Base-by-base conservation (phyloP, 2,797 vertebrate species). In the Gymnothorax reevesii region DNA sequence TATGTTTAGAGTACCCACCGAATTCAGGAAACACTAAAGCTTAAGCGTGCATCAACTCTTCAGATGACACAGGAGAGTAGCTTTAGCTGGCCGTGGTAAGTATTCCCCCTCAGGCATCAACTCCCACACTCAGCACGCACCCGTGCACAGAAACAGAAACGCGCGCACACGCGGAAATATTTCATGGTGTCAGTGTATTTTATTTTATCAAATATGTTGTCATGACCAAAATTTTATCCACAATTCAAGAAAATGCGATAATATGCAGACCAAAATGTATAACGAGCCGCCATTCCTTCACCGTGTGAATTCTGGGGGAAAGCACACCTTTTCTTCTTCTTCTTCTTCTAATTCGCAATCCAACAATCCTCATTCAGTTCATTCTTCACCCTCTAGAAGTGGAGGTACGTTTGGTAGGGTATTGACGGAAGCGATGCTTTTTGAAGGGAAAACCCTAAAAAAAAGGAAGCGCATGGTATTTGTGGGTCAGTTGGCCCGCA, bases 61-160 rank as follows among this genome's bases (percentile, higher is more conserved):
- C 55, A 80, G 55, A 52, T 79, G 49, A 79, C 75, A 79, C 75
- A 8, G 42, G 49, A 54, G 75, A 79, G 52, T 15, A 79, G 75
- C 75, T 79, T 79, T 52, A 79, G 75, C 33, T 79, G 42, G 75
- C 75, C n/a, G 49, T 79, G 75, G 42, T 79, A 15, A 79, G 8
- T 49, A 79, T 79, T 79, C 22, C 42, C 75, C 75, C n/a, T 49
- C 75, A 52, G 75, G 75, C 75, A 20, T 5, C 20, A 22, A 52
- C 15, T 79, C 75, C 42, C 73, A 42, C 73, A 49, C 33, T 15
- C 73, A 3, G 12, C 57, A 59, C 60, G 15, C 60, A 17, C 60
- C 15, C 25, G 8, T 25, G 8, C n/a, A 71, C 22, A n/a, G 8
- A 27, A 15, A 64, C 20, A 71, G 7, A 71, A 8, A 71, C 22